These are phyloP conservation scores for Peromyscus attwateri DNA, from an alignment of 2,797 vertebrate species.

Conservation along the genomic window DNA sequence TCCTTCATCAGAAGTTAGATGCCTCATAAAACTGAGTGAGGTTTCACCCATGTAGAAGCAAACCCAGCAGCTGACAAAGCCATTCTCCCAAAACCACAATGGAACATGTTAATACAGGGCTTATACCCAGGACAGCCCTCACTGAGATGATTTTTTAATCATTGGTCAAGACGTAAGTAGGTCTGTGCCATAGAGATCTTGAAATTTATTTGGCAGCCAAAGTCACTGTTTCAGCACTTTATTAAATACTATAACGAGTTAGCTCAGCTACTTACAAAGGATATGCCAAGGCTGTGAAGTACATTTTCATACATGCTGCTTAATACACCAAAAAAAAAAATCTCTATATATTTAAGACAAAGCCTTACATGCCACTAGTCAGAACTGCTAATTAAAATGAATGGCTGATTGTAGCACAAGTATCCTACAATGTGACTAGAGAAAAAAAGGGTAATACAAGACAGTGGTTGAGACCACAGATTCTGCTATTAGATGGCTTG, in stretches of 20 bases:
- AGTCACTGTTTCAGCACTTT: not conserved
- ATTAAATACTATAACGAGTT: not conserved
- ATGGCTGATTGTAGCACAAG: not conserved
- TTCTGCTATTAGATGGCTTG: not conserved
- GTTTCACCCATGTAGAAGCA: not conserved
- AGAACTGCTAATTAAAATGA: not conserved
- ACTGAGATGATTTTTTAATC: constrained; percentile 9
- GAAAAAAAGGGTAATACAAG: not conserved
- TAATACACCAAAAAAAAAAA: constrained; percentile 13
- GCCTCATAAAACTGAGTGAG: not conserved
- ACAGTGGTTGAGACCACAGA: not conserved
- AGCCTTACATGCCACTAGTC: not conserved
- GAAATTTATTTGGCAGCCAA: constrained; percentile 35
- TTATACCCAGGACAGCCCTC: not conserved
- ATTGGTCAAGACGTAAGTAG: not conserved
- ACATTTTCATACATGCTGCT: constrained; percentile 5
- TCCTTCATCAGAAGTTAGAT: not conserved
- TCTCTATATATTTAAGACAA: not conserved
- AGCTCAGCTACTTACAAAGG: not conserved
- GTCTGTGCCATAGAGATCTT: constrained; percentile 58
- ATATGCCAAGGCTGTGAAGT: not conserved
- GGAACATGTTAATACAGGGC: not conserved
- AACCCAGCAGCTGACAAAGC: not conserved
- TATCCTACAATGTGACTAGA: not conserved
- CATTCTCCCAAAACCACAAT: constrained; percentile 15